A percentile compares a stretch with the other conserved stretches of the same genome.
Evolutionary conservation across 2,797 vertebrate species (phyloP).

Genomic region (Xenentodon cancila): DNA sequence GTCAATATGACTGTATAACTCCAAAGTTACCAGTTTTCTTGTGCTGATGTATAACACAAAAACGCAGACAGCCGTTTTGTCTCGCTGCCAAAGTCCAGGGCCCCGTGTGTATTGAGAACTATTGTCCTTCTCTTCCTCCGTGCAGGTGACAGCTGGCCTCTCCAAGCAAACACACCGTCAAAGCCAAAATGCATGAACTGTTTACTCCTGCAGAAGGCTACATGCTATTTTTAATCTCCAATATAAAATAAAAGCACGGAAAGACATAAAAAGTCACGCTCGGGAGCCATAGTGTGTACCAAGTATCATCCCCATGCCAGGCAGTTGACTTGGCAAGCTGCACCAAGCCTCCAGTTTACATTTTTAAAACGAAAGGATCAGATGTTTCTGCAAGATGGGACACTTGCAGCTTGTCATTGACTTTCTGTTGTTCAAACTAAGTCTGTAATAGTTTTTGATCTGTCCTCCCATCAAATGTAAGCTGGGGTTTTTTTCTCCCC

Average conservation of each 20-base stretch:
- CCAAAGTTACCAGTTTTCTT: constrained; percentile 22
- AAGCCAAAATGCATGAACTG: constrained; percentile 79
- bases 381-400: constrained; percentile 51
- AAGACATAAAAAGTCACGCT: constrained; percentile 41
- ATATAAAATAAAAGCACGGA: constrained; percentile 66
- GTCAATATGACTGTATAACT: neutral
- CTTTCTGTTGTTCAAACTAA: constrained; percentile 25
- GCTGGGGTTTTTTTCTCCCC: no score
- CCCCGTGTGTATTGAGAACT: constrained; percentile 42
- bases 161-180: constrained; percentile 74
- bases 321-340: constrained; percentile 75
- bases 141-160: constrained; percentile 82
- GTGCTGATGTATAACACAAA: constrained; percentile 7
- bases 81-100: constrained; percentile 45
- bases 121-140: constrained; percentile 44
- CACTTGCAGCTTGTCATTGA: constrained; percentile 42
- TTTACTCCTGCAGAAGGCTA: constrained; percentile 79
- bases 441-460: no score
- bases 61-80: constrained; percentile 20
- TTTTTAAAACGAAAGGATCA: constrained; percentile 74
- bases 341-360: constrained; percentile 37
- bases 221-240: constrained; percentile 81
- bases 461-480: no score
- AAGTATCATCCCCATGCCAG: constrained; percentile 62
- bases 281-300: constrained; percentile 44